Conservation (phyloP, 2,888 invertebrate species). For the Dioctria linearis region DNA sequence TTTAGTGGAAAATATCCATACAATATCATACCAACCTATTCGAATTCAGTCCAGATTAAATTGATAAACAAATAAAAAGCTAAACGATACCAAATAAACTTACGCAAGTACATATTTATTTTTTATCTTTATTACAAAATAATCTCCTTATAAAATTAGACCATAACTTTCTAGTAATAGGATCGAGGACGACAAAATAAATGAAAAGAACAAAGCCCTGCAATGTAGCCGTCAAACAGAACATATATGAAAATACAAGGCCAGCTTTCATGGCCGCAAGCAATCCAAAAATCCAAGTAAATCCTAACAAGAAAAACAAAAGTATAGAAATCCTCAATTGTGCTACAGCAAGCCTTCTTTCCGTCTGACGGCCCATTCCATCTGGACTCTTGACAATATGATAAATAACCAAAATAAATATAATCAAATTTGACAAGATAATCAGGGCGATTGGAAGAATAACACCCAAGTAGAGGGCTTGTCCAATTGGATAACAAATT, state of each 20-base stretch:
- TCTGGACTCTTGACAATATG: slow-evolving; percentile 73
- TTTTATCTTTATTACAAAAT: slow-evolving; percentile 49
- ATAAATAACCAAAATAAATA: slow-evolving; percentile 74
- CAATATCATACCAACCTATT: too few relatives aligned
- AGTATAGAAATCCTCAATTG: slow-evolving; percentile 75
- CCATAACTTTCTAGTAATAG: slow-evolving; percentile 74
- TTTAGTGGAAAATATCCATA: too few relatives aligned
- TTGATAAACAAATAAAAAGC: too few relatives aligned
- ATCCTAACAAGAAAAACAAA: slow-evolving; percentile 75
- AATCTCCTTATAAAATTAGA: slow-evolving; percentile 54
- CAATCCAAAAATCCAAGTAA: slow-evolving; percentile 77
- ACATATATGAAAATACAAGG: slow-evolving; percentile 75
- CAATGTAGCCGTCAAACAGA: slow-evolving; percentile 76
- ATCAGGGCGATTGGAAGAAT: slow-evolving; percentile 74
- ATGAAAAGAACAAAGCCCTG: slow-evolving; percentile 77
- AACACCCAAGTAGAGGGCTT: slow-evolving; percentile 72
- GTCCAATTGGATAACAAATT: slow-evolving; percentile 75
- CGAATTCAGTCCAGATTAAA: too few relatives aligned
- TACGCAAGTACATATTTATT: neutral
- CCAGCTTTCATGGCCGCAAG: slow-evolving; percentile 72
- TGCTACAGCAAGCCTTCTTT: slow-evolving; percentile 65
- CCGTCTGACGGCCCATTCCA: slow-evolving; percentile 71
- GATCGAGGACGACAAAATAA: slow-evolving; percentile 76
- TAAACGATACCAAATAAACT: too few relatives aligned
- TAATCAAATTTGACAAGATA: slow-evolving; percentile 72